Evolutionary conservation across 2,888 invertebrate species (phyloP).

Genomic region (Drosophila meridionalis): DNA sequence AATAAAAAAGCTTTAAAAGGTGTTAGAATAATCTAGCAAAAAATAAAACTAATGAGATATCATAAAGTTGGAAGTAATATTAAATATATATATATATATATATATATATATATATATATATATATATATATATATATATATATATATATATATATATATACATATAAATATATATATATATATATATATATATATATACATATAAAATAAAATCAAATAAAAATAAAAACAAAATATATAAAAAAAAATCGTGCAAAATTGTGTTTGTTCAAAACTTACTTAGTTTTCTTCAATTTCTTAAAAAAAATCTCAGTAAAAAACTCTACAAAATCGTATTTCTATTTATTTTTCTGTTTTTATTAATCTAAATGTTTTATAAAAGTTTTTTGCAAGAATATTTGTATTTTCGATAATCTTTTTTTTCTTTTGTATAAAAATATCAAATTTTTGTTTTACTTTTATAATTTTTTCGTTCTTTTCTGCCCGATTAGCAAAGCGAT

Average conservation of each 20-base stretch:
- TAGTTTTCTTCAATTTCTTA: slow-evolving; percentile 7
- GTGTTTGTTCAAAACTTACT: slow-evolving; percentile 37
- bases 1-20: too few relatives aligned
- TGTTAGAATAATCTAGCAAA: too few relatives aligned
- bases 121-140: too few relatives aligned
- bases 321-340: slow-evolving; percentile 26
- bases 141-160: too few relatives aligned
- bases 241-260: slow-evolving; percentile 36
- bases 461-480: slow-evolving; percentile 17
- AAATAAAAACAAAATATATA: neutral
- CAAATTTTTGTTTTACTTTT: slow-evolving; percentile 53
- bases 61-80: too few relatives aligned
- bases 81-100: too few relatives aligned
- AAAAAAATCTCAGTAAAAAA: slow-evolving; percentile 20
- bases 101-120: too few relatives aligned
- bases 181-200: too few relatives aligned
- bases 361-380: slow-evolving; percentile 64
- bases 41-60: too few relatives aligned
- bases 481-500: slow-evolving; percentile 65
- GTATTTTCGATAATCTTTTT: slow-evolving; percentile 34
- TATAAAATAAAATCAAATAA: neutral
- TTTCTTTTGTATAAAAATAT: slow-evolving; percentile 73
- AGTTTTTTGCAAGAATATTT: slow-evolving; percentile 51
- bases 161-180: too few relatives aligned
- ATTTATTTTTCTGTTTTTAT: slow-evolving; percentile 41